These are phyloP conservation scores for Cygnus buccinator DNA, from an alignment of 2,113 vertebrate species.

Conservation along the genomic window DNA sequence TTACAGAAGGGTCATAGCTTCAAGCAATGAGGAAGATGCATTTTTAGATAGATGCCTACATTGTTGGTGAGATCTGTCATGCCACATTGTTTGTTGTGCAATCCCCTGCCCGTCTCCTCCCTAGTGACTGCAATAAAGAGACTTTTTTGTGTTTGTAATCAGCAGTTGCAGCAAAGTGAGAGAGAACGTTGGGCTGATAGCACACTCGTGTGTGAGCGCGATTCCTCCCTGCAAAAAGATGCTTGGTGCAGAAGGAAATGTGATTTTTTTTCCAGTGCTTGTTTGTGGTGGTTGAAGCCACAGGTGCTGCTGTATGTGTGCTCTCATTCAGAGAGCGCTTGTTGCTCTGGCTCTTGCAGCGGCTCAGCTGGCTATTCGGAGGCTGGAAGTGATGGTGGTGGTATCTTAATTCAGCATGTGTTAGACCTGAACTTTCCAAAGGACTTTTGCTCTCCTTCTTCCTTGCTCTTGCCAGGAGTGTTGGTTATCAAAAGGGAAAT, in stretches of 20 bases:
- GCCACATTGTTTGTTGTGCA: not conserved
- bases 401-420: not conserved
- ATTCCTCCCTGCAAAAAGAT: not conserved
- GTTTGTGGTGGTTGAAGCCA: not conserved
- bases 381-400: not conserved
- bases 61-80: fast-evolving
- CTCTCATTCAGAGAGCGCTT: not conserved
- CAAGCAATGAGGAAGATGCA: fast-evolving
- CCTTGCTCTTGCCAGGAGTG: not conserved
- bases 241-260: not conserved
- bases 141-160: not conserved
- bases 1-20: not conserved
- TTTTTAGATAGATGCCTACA: not conserved
- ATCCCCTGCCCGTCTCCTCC: not conserved
- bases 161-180: not conserved
- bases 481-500: not conserved
- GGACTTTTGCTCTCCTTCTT: not conserved
- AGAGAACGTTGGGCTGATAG: not conserved
- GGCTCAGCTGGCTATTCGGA: not conserved
- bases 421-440: not conserved
- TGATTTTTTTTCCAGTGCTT: not conserved
- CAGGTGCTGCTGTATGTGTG: not conserved
- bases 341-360: not conserved
- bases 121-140: not conserved
- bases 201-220: not conserved